Evolutionary conservation across 2,797 vertebrate genomes (phyloP), one percentile per base, ranked within the genome.

Genomic region (Eidolon dupreanum): DNA sequence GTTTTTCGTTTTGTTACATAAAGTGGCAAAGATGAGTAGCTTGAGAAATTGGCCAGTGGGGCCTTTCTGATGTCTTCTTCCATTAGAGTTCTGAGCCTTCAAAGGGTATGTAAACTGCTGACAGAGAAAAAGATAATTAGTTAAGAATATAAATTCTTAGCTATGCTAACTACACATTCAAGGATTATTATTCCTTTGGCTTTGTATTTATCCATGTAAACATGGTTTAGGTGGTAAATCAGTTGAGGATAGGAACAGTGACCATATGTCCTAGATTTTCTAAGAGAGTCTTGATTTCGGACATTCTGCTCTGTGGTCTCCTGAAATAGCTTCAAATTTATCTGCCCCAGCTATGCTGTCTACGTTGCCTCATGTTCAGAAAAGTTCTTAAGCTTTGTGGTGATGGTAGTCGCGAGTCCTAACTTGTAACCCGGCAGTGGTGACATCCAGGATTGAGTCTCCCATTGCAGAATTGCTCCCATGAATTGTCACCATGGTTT

Each of bases 1-100:
- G 13, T 31, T 85, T 96, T 92, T 75, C n/a, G n/a, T 71, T 78
- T 93, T 81, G 66, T 89, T 89, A 71, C 8, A 33, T 41, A 68
- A 71, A 36, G 31, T 59, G 43, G 49, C 55, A 93, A 85, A 93
- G 38, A 49, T 28, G 24, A 94, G 43, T 12, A 51, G 33, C 11
- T 90, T 74, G 49, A 83, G 38, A 85, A 49, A 26, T 7, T 65
- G 38, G 49, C 31, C 24, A 6, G 5, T 33, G 33, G 46, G 19
- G 9, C 10, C 13, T 94, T 87, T 74, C 22, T 8, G 26, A 87
- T 46, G 17, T 17, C 11, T 3, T 1, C 15, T 89, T 82, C 28
- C 5, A 41, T 75, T 59, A 46, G 61, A 68, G 24, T 53, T 93
- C 61, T 68, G 12, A 79, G 16, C 3, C 22, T 33, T 83, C 65